Evolutionary conservation across 30 jellyfish, hydroid and myxozoan species (phyloP), one percentile per base, ranked within the genome.

Genomic region (Pseudorhiza aurosa): DNA sequence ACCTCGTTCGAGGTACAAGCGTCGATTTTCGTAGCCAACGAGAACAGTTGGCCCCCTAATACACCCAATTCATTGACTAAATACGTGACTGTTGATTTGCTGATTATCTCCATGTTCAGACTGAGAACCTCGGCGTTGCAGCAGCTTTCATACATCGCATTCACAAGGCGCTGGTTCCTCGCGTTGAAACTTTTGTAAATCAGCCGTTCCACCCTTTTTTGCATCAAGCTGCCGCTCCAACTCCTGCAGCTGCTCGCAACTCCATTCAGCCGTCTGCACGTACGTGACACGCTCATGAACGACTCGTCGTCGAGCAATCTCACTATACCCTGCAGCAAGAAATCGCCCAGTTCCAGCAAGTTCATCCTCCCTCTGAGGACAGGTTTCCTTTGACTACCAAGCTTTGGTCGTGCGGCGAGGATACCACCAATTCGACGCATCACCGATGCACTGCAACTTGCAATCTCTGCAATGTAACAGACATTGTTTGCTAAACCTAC

Each of bases 191-290:
- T 58, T 19, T 45, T 19, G 42, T 19, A 77, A 7, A 77, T 40
- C 0, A 63, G 12, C 33, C 53, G 19, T 18, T 77, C 89, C 28
- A 77, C 29, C 24, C 68, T 77, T 46, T 77, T 77, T 44, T 40
- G 70, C 89, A 60, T 77, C 9, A 62, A 45, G 9, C 56, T 39
- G 28, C 30, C n/a, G 22, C 30, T 77, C 89, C 89, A 77, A 32
- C 82, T 77, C 22, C 8, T 1, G 25, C 35, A 40, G 33, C 62
- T 58, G 22, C 31, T 45, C 14, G 89, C n/a, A 14, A 63, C 57
- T 33, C 29, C 82, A 27, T 44, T 45, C 36, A 77, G 50, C 14
- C 75, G 33, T 33, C 45, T 77, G 75, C 89, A 77, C n/a, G 89
- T 77, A 26, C 50, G 42, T 22, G 89, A 58, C 17, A 64, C 42